Conservation (phyloP, 2,888 invertebrate species). For the Acanthosepion esculentum region DNA sequence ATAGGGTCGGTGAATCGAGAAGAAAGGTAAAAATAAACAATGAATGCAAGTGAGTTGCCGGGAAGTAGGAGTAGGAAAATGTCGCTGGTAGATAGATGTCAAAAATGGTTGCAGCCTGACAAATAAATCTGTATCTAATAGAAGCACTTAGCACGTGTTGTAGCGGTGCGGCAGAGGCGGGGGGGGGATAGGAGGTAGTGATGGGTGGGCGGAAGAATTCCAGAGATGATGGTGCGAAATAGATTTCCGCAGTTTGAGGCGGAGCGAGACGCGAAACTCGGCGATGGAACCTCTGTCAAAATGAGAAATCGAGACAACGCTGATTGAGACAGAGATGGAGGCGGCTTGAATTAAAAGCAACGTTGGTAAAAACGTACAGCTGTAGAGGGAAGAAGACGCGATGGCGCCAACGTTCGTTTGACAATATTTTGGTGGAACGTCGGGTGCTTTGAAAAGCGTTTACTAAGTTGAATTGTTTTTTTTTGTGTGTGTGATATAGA, state of each 20-base stretch:
- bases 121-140: slow-evolving; percentile 9
- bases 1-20: neutral
- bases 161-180: too few species aligned
- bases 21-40: neutral
- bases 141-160: neutral
- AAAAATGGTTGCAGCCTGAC: neutral
- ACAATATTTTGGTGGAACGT: too few species aligned
- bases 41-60: too few species aligned
- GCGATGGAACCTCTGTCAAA: neutral
- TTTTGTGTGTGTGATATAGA: too few species aligned
- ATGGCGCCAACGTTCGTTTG: too few species aligned
- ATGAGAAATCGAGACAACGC: neutral
- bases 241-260: neutral
- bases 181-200: too few species aligned
- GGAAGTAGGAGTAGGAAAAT: neutral
- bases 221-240: neutral
- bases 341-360: too few species aligned
- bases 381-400: too few species aligned
- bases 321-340: neutral
- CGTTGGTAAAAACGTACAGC: too few species aligned
- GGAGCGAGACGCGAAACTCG: neutral
- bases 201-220: neutral
- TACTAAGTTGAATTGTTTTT: too few species aligned
- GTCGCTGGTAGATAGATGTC: neutral
- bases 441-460: too few species aligned